Base-by-base conservation (phyloP, 1,140 invertebrate species). In the Eubasilissa regina region DNA sequence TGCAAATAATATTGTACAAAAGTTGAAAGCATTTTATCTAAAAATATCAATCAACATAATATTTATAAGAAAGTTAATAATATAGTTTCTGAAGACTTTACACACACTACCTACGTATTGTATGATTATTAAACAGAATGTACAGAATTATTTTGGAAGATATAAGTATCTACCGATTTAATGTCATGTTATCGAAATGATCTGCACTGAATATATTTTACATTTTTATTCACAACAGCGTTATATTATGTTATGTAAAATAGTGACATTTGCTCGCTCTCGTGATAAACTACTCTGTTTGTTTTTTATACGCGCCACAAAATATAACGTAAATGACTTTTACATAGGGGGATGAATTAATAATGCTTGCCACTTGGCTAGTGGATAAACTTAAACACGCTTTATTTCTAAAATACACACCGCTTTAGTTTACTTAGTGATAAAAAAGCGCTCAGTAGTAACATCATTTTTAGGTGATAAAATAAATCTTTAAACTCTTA, bases 211-310 rank as follows among this genome's bases (percentile, higher is more conserved):
- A 35, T 35, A 35, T 35, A 35, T 35, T 35, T 35, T n/a, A n/a
- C n/a, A n/a, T n/a, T 35, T 35, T 35, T 35, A 35, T 35, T 35
- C 25, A 35, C 25, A 35, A 35, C 25, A 3, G 25, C 6, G 25
- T 53, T 15, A 15, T 53, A 15, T 53, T 15, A 53, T 10, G 25
- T 4, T 25, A 0, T 4, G 17, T 12, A 15, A 58, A n/a, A 66
- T 17, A 62, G 55, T 75, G 74, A 77, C 62, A 77, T 77, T 76
- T 73, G 60, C 58, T 43, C 78, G 35, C 60, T 51, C 17, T 68
- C 43, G 43, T 70, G 64, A n/a, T 80, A 80, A 80, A 80, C 64
- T n/a, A n/a, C n/a, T n/a, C n/a, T 80, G 74, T 80, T 80, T 80
- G 66, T 35, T 74, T 76, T 62, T 60, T 21, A 70, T 77, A 76